phyloP scores from a whole-genome alignment of 2,888 invertebrate genomes.

The Syrista parreyssii region DNA sequence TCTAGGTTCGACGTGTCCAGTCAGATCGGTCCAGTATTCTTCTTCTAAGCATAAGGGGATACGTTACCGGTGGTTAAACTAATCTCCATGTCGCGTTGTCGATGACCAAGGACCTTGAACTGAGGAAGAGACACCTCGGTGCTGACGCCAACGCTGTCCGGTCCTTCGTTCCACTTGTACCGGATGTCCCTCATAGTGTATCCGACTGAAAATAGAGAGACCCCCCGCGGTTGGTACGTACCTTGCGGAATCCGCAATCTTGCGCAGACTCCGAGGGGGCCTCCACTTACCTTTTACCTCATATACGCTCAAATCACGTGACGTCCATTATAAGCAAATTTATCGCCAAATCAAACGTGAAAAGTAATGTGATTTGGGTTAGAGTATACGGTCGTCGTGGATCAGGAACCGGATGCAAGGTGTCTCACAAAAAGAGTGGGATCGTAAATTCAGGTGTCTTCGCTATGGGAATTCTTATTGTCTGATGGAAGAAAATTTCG shows the following conservation, averaged over 20 bases:
- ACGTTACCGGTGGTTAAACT: constrained; percentile 94
- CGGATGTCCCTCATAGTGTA: constrained; percentile 98
- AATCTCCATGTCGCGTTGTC: constrained; percentile 95
- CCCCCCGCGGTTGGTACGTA: constrained; percentile 64
- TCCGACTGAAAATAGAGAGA: constrained; percentile 82
- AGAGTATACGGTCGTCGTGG: no score
- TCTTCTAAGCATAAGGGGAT: constrained; percentile 45
- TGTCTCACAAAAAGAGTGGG: no score
- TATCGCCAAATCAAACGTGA: no score
- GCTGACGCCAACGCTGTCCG: constrained; percentile 94
- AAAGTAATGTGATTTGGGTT: no score
- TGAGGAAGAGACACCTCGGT: constrained; percentile 96
- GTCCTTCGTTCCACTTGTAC: constrained; percentile 97
- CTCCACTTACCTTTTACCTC: constrained; percentile 49
- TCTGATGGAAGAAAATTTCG: no score
- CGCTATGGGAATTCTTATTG: no score
- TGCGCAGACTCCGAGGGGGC: constrained; percentile 56
- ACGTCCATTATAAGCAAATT: no score
- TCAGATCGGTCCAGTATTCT: constrained; percentile 4
- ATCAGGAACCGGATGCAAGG: no score
- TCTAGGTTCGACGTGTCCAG: no score
- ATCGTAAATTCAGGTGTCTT: no score
- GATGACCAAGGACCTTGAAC: constrained; percentile 97
- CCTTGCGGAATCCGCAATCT: constrained; percentile 58
- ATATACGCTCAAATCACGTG: no score